Evolutionary conservation across 2,888 invertebrate species (phyloP).

Genomic region (Nomada hirtipes): DNA sequence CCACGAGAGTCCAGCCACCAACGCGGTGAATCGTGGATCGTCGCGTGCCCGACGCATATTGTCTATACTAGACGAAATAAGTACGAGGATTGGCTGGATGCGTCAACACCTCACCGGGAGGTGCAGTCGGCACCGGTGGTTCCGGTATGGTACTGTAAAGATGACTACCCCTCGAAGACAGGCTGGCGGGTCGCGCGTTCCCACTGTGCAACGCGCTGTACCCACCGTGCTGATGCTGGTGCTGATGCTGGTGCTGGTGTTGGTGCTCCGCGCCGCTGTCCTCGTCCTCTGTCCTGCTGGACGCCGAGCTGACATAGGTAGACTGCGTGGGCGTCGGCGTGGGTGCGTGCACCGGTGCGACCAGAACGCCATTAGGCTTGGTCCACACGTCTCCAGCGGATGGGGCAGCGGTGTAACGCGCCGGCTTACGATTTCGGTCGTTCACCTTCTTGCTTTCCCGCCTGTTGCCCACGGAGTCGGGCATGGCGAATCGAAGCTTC

Average conservation of each 20-base stretch:
- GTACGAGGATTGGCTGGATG: slow-evolving; percentile 82
- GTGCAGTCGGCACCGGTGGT: slow-evolving; percentile 77
- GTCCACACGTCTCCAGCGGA: slow-evolving; percentile 89
- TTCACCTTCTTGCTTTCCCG: slow-evolving; percentile 84
- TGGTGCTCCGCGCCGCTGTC: slow-evolving; percentile 87
- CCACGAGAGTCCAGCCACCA: slow-evolving; percentile 29
- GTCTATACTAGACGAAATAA: slow-evolving; percentile 79
- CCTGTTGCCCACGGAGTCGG: slow-evolving; percentile 88
- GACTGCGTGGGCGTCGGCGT: slow-evolving; percentile 89
- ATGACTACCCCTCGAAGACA: slow-evolving; percentile 82
- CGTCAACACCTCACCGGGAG: slow-evolving; percentile 68
- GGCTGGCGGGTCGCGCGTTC: slow-evolving; percentile 78
- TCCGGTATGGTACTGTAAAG: slow-evolving; percentile 83
- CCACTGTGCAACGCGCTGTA: slow-evolving; percentile 83
- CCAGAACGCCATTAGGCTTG: slow-evolving; percentile 85
- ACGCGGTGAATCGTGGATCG: slow-evolving; percentile 44
- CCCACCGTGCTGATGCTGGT: slow-evolving; percentile 83
- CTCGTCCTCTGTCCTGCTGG: slow-evolving; percentile 88
- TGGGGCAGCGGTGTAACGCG: slow-evolving; percentile 90
- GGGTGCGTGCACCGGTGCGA: slow-evolving; percentile 84
- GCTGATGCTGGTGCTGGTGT: slow-evolving; percentile 83
- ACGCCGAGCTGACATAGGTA: slow-evolving; percentile 86
- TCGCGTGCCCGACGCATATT: slow-evolving; percentile 36
- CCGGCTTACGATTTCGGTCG: slow-evolving; percentile 86
- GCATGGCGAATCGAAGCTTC: slow-evolving; percentile 90